phyloP scores from a whole-genome alignment of 2,113 vertebrate species.

The Rallus limicola region DNA sequence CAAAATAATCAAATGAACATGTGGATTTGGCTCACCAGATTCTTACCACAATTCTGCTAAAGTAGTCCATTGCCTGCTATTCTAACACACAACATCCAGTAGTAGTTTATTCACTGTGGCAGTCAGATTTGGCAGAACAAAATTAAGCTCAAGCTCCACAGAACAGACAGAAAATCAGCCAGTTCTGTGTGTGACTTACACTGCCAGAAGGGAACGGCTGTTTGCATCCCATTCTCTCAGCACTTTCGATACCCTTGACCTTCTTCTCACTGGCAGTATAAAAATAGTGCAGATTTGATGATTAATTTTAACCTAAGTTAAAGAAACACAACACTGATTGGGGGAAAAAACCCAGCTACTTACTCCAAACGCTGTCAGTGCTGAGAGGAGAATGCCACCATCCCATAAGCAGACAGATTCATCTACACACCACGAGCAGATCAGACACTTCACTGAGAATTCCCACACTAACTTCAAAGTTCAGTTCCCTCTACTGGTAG shows the following conservation, averaged over 20 bases:
- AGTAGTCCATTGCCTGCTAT: background rate
- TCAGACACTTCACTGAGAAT: slow-evolving; percentile 1
- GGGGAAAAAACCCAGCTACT: background rate
- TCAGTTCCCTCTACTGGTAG: slow-evolving; percentile 50
- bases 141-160: background rate
- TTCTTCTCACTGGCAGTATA: slow-evolving; percentile 30
- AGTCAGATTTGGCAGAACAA: slow-evolving; percentile 55
- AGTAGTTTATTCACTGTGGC: slow-evolving; percentile 16
- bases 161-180: slow-evolving; percentile 21
- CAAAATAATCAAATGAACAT: background rate
- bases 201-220: background rate
- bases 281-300: slow-evolving; percentile 40
- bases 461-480: slow-evolving; percentile 20
- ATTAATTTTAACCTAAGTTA: slow-evolving; percentile 18
- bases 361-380: background rate
- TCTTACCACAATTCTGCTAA: background rate
- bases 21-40: slow-evolving; percentile 29
- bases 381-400: slow-evolving; percentile 19
- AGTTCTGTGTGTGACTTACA: background rate
- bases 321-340: slow-evolving; percentile 20
- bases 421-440: background rate
- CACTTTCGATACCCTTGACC: slow-evolving; percentile 1
- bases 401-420: background rate
- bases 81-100: background rate
- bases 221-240: background rate